Evolutionary conservation across 2,113 vertebrate species (phyloP).

Genomic region (Psephotus haematonotus): DNA sequence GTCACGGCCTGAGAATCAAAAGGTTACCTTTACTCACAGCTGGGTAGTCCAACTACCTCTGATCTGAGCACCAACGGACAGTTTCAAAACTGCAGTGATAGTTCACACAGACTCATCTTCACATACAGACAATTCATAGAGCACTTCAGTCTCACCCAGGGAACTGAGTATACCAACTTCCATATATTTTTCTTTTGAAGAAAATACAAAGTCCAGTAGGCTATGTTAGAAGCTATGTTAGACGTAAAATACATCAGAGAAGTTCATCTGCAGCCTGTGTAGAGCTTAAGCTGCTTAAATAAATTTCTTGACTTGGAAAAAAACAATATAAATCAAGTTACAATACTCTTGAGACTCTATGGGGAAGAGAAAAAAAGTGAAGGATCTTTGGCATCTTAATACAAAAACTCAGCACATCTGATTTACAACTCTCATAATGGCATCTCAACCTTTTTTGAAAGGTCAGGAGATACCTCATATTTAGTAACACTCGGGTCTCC

Average conservation of each 20-base stretch:
- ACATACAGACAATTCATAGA: background rate
- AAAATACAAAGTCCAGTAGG: background rate
- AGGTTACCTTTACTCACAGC: background rate
- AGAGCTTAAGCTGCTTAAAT: background rate
- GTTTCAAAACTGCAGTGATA: background rate
- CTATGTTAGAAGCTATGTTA: background rate
- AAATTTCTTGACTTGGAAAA: conserved; percentile 1
- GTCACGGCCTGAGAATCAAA: background rate
- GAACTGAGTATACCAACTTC: background rate
- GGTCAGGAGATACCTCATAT: background rate
- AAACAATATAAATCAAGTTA: conserved; percentile 7
- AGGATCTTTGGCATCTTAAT: background rate
- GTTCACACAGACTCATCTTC: background rate
- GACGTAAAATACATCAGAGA: background rate
- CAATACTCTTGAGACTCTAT: background rate
- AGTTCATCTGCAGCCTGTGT: background rate
- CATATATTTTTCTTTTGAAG: background rate
- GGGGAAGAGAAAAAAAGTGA: conserved; percentile 10
- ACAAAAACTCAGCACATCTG: background rate
- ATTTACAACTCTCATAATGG: background rate
- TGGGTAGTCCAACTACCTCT: background rate
- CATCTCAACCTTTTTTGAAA: background rate
- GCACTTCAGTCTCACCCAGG: background rate
- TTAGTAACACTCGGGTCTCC: background rate
- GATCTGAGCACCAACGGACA: background rate